A percentile compares a stretch with the other conserved stretches of the same genome.
Evolutionary conservation across 2,797 vertebrate genomes (phyloP).

Genomic region (Dromococcyx pavoninus): DNA sequence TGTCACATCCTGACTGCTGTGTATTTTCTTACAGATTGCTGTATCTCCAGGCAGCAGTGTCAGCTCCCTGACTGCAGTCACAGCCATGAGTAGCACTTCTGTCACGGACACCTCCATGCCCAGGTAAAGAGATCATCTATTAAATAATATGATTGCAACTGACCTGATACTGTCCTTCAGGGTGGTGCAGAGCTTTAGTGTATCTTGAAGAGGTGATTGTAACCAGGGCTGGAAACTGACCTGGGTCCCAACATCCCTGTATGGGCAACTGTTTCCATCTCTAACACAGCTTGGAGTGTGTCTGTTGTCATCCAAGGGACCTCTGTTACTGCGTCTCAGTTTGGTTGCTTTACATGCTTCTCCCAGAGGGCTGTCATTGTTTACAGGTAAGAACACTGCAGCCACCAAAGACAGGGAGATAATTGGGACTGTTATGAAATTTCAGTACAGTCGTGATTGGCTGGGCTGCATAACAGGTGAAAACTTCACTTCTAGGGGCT

Average conservation of each 20-base stretch:
- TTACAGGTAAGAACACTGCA: constrained; percentile 11
- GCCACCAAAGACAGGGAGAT: not conserved
- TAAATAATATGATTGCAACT: not conserved
- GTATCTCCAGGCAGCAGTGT: constrained; percentile 89
- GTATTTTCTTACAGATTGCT: constrained; percentile 77
- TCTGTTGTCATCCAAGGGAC: not conserved
- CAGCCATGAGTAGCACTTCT: constrained; percentile 87
- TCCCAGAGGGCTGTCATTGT: not conserved
- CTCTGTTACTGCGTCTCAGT: constrained; percentile 9
- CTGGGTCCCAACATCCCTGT: not conserved
- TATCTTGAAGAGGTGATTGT: not conserved
- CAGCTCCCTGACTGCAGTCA: constrained; percentile 91
- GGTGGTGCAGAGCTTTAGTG: not conserved
- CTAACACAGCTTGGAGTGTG: not conserved
- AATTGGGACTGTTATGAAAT: not conserved
- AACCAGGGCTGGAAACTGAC: not conserved
- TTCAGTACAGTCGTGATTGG: not conserved
- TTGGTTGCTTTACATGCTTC: not conserved
- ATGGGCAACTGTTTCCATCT: not conserved
- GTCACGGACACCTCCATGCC: constrained; percentile 78
- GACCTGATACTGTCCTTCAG: not conserved
- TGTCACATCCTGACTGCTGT: not conserved
- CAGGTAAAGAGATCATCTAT: constrained; percentile 76
- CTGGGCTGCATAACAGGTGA: not conserved
- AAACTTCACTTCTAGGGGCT: not conserved